Evolutionary conservation across 2,113 vertebrate genomes (phyloP), one percentile per base, ranked within the genome.

Genomic region (Hirundichthys speculiger): DNA sequence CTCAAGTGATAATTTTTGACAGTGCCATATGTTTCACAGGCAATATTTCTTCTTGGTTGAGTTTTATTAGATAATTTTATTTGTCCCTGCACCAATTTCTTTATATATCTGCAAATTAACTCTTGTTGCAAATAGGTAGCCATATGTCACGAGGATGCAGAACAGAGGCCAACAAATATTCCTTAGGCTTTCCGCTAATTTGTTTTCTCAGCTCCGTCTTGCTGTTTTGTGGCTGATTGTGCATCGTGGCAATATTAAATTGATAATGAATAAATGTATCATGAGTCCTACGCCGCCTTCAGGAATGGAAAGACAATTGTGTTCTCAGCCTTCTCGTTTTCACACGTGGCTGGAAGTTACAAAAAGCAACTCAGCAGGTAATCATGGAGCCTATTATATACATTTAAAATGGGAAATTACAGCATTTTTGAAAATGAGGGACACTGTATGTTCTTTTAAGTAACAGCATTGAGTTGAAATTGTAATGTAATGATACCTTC

Each of bases 1-100:
- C 82, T 82, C 67, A 79, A 90, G 87, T 89, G 79, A 89, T 91
- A 55, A 89, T 88, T 91, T 90, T 90, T 89, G 90, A 92, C 90
- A 90, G 80, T 87, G 88, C 87, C 89, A 89, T 91, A 90, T 91
- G 92, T 83, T 90, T 89, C 77, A 40, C 73, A 58, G 77, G 82
- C 89, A 86, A 90, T 90, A 91, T 91, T 90, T 91, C 89, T 90
- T 91, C 89, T 90, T 77, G 82, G 89, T 88, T 90, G 87, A 84
- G 87, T 91, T 92, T 90, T 91, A 90, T 90, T 86, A 89, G 84
- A 88, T 88, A 81, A 89, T 90, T 92, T 91, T 90, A 91, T 92
- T 88, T 84, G 85, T 89, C 84, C 77, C 86, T 80, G 85, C 64
- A 48, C 75, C 78, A 81, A 90, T 89, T 89, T 84, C 80, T 83